Conservation (phyloP, 2,113 vertebrate genomes). For the Brienomyrus brachyistius region DNA sequence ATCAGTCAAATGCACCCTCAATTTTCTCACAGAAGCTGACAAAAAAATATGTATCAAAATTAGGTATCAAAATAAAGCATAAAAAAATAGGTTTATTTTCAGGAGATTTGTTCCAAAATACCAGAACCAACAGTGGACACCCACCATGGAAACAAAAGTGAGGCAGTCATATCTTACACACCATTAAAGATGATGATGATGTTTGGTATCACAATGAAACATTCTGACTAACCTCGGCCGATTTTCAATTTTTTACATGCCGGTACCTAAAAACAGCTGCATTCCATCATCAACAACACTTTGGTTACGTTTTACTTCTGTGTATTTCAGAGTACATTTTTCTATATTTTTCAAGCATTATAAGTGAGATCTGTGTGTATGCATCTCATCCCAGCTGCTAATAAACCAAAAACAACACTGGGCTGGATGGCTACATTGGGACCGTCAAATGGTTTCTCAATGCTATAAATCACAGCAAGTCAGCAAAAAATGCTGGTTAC, state of each 20-base stretch:
- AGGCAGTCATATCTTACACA: not conserved
- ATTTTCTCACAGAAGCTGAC: not conserved
- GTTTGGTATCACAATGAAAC: not conserved
- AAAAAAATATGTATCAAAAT: not conserved
- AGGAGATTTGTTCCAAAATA: not conserved
- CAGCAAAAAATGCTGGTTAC: not conserved
- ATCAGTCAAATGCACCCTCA: not conserved
- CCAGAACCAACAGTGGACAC: not conserved
- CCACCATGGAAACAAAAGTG: not conserved
- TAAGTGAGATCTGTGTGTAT: not conserved
- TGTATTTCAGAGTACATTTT: not conserved
- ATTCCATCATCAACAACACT: not conserved
- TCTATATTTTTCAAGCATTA: not conserved
- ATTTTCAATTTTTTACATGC: not conserved
- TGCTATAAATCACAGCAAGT: not conserved
- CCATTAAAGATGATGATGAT: not conserved
- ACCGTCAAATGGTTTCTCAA: not conserved
- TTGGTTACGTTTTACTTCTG: not conserved
- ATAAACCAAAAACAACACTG: not conserved
- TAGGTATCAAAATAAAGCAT: not conserved
- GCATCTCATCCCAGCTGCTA: not conserved
- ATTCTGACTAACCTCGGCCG: not conserved
- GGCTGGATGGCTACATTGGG: not conserved
- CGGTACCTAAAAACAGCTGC: not conserved
- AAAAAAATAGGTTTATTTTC: not conserved